Evolutionary conservation across 2,113 vertebrate genomes (phyloP), one percentile per base, ranked within the genome.

Genomic region (Nestor notabilis): DNA sequence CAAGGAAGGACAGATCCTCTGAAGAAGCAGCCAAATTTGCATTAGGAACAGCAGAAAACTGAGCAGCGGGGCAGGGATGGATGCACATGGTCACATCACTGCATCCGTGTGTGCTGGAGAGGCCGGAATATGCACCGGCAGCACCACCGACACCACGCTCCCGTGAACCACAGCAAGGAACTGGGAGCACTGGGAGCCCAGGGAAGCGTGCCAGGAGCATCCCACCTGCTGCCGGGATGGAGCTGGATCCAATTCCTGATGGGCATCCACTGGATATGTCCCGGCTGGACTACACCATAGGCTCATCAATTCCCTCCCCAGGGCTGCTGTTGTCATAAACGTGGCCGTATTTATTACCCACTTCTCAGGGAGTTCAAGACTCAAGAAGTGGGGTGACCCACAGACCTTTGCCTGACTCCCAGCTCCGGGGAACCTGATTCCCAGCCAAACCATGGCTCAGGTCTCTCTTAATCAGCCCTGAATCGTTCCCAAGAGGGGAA

Each of bases 61-160:
- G 11, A 31, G 41, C 1, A 0, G 21, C 0, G 1, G 72, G 58
- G 47, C 7, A 25, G 49, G 60, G 52, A 25, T 3, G 46, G 52
- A 64, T 2, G 18, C 20, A 17, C 1, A 0, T 3, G 0, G 47
- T 53, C 39, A 27, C 8, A 3, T 10, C 13, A 3, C 8, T 1
- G 8, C 7, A 4, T 6, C 69, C 19, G 2, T 0, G 66, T 1
- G 28, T 8, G 53, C 72, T 3, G 0, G 64, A 21, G 16, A 5
- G 47, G 29, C 58, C 14, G 77, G 49, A 29, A 80, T 0, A 28
- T 1, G 1, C 17, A 23, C 41, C 4, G 5, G 24, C 1, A 14
- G 61, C 41, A 37, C 12, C 3, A 2, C 33, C 4, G 20, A 21
- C 90, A 61, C 49, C 6, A 7, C 5, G 8, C 31, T 41, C 33